These are phyloP conservation scores for Philaenus spumarius DNA, from an alignment of 1,140 invertebrate genomes.

Conservation along the genomic window DNA sequence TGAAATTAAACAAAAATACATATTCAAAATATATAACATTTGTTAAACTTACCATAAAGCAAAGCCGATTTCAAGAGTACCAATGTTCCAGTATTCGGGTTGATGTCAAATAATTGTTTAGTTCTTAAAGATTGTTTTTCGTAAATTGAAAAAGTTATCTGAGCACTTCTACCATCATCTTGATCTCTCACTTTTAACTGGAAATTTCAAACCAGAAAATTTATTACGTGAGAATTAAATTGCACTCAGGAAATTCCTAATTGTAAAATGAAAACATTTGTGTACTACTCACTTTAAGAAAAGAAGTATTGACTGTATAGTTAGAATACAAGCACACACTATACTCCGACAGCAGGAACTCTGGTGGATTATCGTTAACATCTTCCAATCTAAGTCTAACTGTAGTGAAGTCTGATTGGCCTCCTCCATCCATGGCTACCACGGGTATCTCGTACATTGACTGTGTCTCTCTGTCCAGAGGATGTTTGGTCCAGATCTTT, in stretches of 20 bases:
- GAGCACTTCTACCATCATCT: constrained; percentile 60
- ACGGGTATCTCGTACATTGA: constrained; percentile 71
- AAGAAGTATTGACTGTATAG: constrained; percentile 50
- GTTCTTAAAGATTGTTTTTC: constrained; percentile 51
- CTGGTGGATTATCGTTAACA: constrained; percentile 81
- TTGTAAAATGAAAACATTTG: not conserved
- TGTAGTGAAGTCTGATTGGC: constrained; percentile 67
- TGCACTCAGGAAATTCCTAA: not conserved
- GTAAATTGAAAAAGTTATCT: constrained; percentile 65
- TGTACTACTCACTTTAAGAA: constrained; percentile 67
- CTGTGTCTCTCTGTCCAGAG: constrained; percentile 70
- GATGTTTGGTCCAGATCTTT: constrained; percentile 66
- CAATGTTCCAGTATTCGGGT: constrained; percentile 60
- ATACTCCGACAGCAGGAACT: constrained; percentile 48
- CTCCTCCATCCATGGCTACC: constrained; percentile 77
- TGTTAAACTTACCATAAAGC: constrained; percentile 41
- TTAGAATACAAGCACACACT: constrained; percentile 62
- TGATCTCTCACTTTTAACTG: constrained; percentile 56
- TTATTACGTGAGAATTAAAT: not conserved
- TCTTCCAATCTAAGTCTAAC: constrained; percentile 73
- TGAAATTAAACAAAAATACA: too few species aligned
- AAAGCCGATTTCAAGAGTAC: constrained; percentile 51
- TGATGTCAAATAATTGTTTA: constrained; percentile 58
- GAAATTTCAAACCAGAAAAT: constrained; percentile 27
- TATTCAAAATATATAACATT: not conserved